Percentiles rank a stretch among this genome's conserved stretches.
Evolutionary conservation across 2,113 vertebrate species (phyloP).

Genomic region (Siniperca knerii): DNA sequence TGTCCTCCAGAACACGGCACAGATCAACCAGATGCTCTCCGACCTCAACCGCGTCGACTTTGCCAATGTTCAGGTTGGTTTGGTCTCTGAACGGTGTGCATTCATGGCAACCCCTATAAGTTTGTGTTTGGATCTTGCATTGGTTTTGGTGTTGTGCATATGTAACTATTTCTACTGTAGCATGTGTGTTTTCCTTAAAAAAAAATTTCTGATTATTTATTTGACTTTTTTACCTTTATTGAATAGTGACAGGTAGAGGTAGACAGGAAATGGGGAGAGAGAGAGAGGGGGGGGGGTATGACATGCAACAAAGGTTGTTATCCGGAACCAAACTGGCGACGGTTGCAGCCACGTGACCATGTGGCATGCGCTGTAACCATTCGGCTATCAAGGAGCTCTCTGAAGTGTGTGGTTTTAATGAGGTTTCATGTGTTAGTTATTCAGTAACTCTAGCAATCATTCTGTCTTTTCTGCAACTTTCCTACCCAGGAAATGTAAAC

Average conservation of each 20-base stretch:
- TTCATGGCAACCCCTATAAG: background rate
- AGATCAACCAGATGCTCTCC: constrained; percentile 96
- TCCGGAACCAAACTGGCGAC: too few species aligned
- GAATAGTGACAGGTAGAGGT: too few species aligned
- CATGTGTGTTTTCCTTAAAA: too few species aligned
- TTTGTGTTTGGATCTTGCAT: background rate
- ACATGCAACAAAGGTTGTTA: too few species aligned
- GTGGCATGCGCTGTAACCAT: too few species aligned
- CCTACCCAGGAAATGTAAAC: constrained; percentile 5
- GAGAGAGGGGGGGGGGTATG: too few species aligned
- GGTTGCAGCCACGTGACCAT: too few species aligned
- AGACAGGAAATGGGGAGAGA: too few species aligned
- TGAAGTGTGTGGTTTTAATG: constrained; percentile 30
- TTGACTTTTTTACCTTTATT: too few species aligned
- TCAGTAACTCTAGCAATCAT: background rate
- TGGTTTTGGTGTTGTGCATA: background rate
- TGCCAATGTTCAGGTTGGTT: constrained; percentile 91
- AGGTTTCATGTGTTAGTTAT: background rate
- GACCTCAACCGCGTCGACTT: constrained; percentile 96
- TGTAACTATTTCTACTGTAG: background rate
- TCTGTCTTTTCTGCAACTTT: background rate
- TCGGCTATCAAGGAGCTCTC: too few species aligned
- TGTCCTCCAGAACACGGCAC: constrained; percentile 93
- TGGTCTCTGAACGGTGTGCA: background rate
- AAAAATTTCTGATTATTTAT: too few species aligned